Evolutionary conservation across 2,113 vertebrate genomes (phyloP).

Genomic region (Indicator maculatus): DNA sequence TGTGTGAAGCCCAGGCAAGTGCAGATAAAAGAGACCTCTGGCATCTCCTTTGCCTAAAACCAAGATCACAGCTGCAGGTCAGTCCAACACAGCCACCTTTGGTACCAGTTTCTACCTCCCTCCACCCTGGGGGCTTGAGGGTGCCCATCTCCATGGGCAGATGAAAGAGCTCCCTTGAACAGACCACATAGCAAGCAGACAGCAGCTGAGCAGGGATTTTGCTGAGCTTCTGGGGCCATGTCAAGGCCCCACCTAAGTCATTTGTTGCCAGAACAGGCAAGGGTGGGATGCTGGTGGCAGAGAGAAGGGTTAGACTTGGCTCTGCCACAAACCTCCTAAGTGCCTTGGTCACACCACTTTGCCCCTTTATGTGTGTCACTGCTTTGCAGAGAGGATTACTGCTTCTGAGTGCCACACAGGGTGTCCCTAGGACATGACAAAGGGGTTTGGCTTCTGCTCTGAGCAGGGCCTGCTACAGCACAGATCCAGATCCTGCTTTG

Average conservation of each 20-base stretch:
- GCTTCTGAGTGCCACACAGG: accelerated
- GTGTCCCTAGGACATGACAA: not conserved
- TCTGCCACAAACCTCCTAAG: not conserved
- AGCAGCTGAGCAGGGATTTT: not conserved
- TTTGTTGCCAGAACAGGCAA: not conserved
- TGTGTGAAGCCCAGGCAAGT: not conserved
- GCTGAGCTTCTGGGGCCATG: not conserved
- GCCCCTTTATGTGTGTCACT: not conserved
- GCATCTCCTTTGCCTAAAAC: not conserved
- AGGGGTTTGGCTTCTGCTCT: not conserved
- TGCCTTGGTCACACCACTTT: not conserved
- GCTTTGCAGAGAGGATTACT: not conserved
- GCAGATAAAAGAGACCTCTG: not conserved
- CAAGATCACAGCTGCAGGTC: not conserved
- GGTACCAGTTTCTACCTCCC: not conserved
- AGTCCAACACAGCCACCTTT: not conserved
- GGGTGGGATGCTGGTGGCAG: not conserved
- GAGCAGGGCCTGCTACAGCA: not conserved
- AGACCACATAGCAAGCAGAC: accelerated
- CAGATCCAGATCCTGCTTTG: not conserved
- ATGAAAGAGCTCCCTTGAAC: not conserved
- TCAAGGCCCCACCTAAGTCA: not conserved
- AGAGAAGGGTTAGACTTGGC: not conserved
- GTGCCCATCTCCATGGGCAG: not conserved
- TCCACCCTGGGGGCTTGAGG: not conserved